Percentiles rank a stretch among this genome's conserved stretches.
These are phyloP conservation scores for Cherax quadricarinatus DNA, from an alignment of 1,140 invertebrate genomes.

Conservation along the genomic window DNA sequence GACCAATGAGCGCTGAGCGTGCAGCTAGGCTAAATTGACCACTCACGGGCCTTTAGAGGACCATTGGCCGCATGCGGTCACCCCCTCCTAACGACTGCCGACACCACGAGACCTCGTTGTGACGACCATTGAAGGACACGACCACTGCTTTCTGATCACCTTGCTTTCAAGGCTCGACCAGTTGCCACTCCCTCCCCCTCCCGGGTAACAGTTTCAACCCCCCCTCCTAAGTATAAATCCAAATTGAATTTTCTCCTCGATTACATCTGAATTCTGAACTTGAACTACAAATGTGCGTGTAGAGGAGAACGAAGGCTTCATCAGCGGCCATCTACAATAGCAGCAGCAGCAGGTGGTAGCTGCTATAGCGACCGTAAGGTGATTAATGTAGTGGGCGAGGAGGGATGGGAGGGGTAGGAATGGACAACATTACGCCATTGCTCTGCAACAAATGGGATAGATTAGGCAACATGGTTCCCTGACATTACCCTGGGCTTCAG, in stretches of 20 bases:
- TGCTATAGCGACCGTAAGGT: constrained; percentile 2
- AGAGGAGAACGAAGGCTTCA: not conserved
- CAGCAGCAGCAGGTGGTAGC: not conserved
- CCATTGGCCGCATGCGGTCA: constrained; percentile 27
- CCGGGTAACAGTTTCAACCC: not conserved
- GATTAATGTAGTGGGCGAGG: not conserved
- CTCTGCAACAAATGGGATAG: constrained; percentile 24
- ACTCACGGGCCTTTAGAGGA: not conserved
- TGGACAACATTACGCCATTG: not conserved
- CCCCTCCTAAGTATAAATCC: constrained; percentile 35
- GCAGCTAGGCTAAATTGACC: not conserved
- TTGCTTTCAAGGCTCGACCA: not conserved
- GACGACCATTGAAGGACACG: constrained; percentile 5
- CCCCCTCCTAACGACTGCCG: not conserved
- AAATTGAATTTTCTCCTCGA: constrained; percentile 37
- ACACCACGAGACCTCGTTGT: not conserved
- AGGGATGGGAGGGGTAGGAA: too few species aligned
- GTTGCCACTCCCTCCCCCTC: not conserved
- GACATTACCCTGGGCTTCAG: not conserved
- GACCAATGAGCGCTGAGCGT: constrained; percentile 15
- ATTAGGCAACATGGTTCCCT: constrained; percentile 39
- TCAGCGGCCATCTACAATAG: not conserved
- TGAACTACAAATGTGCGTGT: not conserved
- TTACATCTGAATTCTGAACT: constrained; percentile 14
- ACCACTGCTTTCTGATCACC: constrained; percentile 1